These are phyloP conservation scores for Aphis gossypii DNA, from an alignment of 1,140 invertebrate species.

Conservation along the genomic window DNA sequence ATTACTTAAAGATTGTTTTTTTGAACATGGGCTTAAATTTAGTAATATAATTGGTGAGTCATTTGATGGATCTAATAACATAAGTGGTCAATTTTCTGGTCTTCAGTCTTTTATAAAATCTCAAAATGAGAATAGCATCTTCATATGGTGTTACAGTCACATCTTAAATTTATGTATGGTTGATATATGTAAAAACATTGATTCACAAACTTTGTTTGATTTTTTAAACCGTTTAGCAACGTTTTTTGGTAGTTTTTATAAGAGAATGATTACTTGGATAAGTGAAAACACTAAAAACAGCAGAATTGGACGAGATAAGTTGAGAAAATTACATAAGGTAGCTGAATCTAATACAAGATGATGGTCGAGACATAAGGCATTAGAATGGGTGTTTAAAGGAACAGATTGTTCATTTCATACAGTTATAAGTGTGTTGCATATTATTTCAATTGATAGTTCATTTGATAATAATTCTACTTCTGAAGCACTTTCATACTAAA, in stretches of 20 bases:
- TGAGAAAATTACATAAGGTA: neutral
- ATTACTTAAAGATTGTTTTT: slow-evolving; percentile 3
- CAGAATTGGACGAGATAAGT: neutral
- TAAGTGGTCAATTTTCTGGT: neutral
- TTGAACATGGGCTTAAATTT: neutral
- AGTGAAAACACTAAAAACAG: neutral
- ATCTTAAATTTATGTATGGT: slow-evolving; percentile 5
- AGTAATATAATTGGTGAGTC: neutral
- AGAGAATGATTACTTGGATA: neutral
- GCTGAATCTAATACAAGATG: neutral
- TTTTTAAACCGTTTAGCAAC: neutral
- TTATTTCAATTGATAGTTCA: neutral
- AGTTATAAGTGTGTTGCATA: neutral
- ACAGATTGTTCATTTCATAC: neutral
- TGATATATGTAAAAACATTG: slow-evolving; percentile 18
- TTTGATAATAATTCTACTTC: neutral
- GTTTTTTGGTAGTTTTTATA: slow-evolving; percentile 17
- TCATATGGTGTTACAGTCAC: neutral
- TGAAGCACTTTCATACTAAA: neutral
- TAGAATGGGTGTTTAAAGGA: neutral
- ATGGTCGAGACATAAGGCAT: neutral
- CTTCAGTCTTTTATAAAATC: neutral
- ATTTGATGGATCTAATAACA: neutral
- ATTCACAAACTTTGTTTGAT: neutral
- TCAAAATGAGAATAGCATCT: neutral